Evolutionary conservation across 2,797 vertebrate genomes (phyloP).

Genomic region (Craterocephalus amniculus): DNA sequence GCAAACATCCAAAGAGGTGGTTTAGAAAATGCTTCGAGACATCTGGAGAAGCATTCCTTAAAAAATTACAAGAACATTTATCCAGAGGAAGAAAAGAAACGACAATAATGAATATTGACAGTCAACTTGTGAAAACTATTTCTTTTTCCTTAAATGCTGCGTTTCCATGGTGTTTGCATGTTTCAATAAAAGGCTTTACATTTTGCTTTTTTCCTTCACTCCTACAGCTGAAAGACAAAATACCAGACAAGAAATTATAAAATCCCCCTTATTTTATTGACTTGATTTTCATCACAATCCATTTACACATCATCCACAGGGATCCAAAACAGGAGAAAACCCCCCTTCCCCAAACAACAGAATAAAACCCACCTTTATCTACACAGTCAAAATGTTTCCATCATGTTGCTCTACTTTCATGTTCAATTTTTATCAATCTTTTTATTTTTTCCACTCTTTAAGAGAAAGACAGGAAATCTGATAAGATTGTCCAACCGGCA

Average conservation of each 20-base stretch:
- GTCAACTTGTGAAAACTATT: neutral
- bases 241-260: conserved; percentile 53
- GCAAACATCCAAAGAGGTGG: too few relatives aligned
- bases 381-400: conserved; percentile 3
- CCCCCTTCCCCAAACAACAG: neutral
- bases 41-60: too few relatives aligned
- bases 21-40: too few relatives aligned
- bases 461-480: conserved; percentile 1
- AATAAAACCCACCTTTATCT: conserved; percentile 2
- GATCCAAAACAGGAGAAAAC: conserved; percentile 36
- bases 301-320: conserved; percentile 70
- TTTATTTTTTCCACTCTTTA: neutral
- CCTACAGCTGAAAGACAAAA: conserved; percentile 17
- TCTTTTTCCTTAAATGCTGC: neutral
- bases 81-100: too few relatives aligned
- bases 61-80: too few relatives aligned
- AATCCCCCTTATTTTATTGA: conserved; percentile 74
- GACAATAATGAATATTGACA: neutral
- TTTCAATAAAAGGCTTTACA: too few relatives aligned
- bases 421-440: conserved; percentile 1
- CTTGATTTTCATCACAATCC: conserved; percentile 69
- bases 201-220: neutral
- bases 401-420: neutral
- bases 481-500: conserved; percentile 11
- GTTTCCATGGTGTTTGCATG: neutral